These are phyloP conservation scores for Macrotis lagotis DNA, from an alignment of 2,113 vertebrate species.

Conservation along the genomic window DNA sequence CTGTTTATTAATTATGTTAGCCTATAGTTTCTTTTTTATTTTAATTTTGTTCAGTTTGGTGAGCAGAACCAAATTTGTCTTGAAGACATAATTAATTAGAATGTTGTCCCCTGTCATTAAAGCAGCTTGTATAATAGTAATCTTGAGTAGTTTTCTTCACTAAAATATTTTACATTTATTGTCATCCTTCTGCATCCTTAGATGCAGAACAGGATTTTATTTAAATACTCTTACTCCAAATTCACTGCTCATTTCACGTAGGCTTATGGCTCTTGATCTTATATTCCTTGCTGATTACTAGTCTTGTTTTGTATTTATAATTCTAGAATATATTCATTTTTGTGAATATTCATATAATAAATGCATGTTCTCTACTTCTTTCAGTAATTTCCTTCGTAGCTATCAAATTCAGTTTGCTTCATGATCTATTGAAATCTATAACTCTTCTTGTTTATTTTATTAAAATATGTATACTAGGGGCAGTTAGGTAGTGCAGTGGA, in stretches of 20 bases:
- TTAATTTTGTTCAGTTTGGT: background rate
- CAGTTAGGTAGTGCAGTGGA: no score
- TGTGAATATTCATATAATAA: background rate
- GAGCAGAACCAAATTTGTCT: background rate
- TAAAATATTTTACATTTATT: background rate
- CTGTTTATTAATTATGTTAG: background rate
- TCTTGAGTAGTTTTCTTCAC: background rate
- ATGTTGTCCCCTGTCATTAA: background rate
- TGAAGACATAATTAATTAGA: background rate
- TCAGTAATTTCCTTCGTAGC: background rate
- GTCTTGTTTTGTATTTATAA: background rate
- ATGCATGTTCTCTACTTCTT: background rate
- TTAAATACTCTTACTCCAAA: background rate
- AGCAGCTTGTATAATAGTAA: background rate
- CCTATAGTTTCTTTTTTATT: background rate
- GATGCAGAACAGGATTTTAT: background rate
- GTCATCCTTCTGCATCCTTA: no score
- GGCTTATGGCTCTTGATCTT: background rate
- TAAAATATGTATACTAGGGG: no score
- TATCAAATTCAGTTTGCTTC: background rate
- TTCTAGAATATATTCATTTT: background rate
- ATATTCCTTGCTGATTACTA: background rate
- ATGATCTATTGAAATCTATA: background rate
- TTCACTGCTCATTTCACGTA: background rate
- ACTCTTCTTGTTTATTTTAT: background rate